A percentile compares a stretch with the other conserved stretches of the same genome.
Conservation (phyloP, 2,888 invertebrate genomes). For the Cantharis nigra region DNA sequence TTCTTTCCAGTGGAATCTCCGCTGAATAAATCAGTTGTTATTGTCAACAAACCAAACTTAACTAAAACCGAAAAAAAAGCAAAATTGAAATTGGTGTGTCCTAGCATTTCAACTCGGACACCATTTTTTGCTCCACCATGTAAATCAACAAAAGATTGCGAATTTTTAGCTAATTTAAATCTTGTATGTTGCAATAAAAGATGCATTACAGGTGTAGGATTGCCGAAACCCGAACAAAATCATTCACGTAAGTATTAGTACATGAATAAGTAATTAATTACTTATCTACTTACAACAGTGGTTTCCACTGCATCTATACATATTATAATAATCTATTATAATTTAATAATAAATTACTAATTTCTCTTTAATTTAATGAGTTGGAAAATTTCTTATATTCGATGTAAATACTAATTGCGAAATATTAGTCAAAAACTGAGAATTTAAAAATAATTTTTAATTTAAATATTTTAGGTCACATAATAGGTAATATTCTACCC, state of each 20-base stretch:
- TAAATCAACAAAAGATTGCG: constrained; percentile 7
- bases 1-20: not conserved
- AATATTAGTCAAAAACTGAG: too few species aligned
- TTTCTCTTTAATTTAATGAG: too few species aligned
- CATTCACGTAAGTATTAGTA: constrained; percentile 5
- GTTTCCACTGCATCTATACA: not conserved
- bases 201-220: not conserved
- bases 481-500: not conserved
- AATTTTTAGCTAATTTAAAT: not conserved
- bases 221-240: not conserved
- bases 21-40: not conserved
- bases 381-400: too few species aligned
- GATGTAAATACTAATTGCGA: too few species aligned
- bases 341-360: too few species aligned
- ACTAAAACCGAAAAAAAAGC: not conserved
- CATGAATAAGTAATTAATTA: not conserved
- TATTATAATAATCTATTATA: not conserved
- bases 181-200: constrained; percentile 2
- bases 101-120: not conserved
- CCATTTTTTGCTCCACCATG: constrained; percentile 8
- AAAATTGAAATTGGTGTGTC: not conserved
- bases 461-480: not conserved
- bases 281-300: not conserved
- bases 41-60: not conserved
- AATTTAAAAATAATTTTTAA: not conserved